Conservation (phyloP, 2,888 invertebrate species). For the Machimus rusticus region DNA sequence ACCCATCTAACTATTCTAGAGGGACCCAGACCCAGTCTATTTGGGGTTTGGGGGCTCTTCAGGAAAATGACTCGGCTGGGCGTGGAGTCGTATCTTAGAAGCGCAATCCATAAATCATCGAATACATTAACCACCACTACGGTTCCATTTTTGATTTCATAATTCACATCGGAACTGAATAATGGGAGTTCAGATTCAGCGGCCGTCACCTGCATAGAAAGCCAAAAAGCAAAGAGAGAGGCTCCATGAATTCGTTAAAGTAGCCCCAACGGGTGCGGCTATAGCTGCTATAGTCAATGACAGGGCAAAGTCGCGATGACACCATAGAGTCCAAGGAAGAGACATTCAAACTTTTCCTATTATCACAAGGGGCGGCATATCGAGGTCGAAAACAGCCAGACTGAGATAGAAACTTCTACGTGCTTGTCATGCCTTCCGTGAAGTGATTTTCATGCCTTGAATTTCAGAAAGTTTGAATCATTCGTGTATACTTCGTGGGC, state of each 20-base stretch:
- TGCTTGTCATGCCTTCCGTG: background rate
- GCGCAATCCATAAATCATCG: slow-evolving; percentile 3
- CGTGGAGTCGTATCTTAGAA: background rate
- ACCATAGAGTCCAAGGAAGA: background rate
- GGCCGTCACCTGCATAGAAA: background rate
- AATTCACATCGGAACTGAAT: background rate
- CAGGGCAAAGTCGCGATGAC: background rate
- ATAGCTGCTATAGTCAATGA: background rate
- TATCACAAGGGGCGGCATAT: background rate
- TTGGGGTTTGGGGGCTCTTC: background rate
- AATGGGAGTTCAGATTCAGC: background rate
- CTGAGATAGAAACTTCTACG: background rate
- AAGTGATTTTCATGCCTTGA: background rate
- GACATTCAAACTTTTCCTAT: background rate
- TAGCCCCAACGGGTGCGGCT: background rate
- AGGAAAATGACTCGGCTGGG: background rate
- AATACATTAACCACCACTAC: background rate
- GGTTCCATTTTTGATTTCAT: background rate
- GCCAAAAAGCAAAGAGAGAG: background rate
- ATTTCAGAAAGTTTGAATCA: background rate
- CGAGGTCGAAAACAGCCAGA: background rate
- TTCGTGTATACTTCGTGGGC: background rate
- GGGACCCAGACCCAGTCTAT: background rate
- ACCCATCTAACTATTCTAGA: background rate
- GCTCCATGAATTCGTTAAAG: background rate